Evolutionary conservation across 2,113 vertebrate genomes (phyloP).

Genomic region (Acanthochromis polyacanthus): DNA sequence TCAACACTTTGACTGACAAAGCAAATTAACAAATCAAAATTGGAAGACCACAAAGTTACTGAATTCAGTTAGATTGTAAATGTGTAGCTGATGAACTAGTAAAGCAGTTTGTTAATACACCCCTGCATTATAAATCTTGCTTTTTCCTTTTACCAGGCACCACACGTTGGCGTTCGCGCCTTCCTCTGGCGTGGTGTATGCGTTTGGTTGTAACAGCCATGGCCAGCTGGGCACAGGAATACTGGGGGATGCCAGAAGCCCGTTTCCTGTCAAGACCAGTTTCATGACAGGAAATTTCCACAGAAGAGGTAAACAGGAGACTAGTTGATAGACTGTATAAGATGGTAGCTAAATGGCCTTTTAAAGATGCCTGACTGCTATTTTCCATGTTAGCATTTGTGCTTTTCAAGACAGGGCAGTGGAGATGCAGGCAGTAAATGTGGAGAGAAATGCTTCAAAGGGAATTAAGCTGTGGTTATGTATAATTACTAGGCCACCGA

Average conservation of each 20-base stretch:
- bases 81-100: no score
- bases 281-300: conserved; percentile 84
- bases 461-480: no score
- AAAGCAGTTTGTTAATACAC: not conserved
- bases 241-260: conserved; percentile 88
- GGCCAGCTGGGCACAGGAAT: conserved; percentile 94
- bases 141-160: conserved; percentile 81
- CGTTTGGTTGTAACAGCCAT: conserved; percentile 94
- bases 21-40: no score
- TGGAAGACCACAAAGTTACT: no score
- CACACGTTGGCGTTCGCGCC: conserved; percentile 97
- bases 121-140: not conserved
- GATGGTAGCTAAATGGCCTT: not conserved
- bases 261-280: conserved; percentile 89
- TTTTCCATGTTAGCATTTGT: not conserved
- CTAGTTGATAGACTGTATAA: not conserved
- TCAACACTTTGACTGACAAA: no score
- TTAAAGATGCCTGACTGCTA: not conserved
- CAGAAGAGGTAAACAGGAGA: conserved; percentile 82
- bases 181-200: conserved; percentile 94
- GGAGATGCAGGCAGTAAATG: no score
- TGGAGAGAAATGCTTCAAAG: no score
- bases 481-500: no score
- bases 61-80: no score
- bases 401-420: no score